A percentile compares a stretch with the other conserved stretches of the same genome.
phyloP scores from a whole-genome alignment of 2,797 vertebrate species.

The Darevskia nairensis region DNA sequence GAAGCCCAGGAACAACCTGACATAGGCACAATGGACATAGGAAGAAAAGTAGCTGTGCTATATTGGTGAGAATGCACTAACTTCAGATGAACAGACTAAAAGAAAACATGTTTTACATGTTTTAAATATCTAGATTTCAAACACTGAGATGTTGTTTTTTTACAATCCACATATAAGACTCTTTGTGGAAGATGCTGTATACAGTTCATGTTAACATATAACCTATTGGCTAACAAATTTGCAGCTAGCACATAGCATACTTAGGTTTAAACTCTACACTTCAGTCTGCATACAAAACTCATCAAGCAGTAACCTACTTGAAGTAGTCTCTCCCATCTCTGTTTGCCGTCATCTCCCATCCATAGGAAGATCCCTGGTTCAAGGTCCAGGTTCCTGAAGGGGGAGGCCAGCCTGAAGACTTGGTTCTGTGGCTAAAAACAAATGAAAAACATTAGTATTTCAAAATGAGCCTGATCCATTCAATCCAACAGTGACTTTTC shows the following conservation, averaged over 20 bases:
- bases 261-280: background rate
- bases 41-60: background rate
- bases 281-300: background rate
- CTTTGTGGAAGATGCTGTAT: no score
- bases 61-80: background rate
- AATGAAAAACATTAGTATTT: slow-evolving; percentile 11
- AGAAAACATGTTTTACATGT: no score
- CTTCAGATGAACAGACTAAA: background rate
- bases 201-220: no score
- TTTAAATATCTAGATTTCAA: no score
- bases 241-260: background rate
- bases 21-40: background rate
- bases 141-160: background rate
- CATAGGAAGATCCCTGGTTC: slow-evolving; percentile 92
- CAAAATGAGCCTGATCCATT: fast-evolving
- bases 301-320: slow-evolving; percentile 80
- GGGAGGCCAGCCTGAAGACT: slow-evolving; percentile 92
- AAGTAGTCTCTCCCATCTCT: slow-evolving; percentile 96
- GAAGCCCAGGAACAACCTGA: background rate
- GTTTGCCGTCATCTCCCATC: slow-evolving; percentile 96
- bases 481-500: background rate
- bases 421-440: slow-evolving; percentile 90
- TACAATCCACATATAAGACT: no score
- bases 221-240: background rate
- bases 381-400: slow-evolving; percentile 91